Evolutionary conservation across 2,797 vertebrate genomes (phyloP), one percentile per base, ranked within the genome.

Genomic region (Melanotaenia trifasciata): DNA sequence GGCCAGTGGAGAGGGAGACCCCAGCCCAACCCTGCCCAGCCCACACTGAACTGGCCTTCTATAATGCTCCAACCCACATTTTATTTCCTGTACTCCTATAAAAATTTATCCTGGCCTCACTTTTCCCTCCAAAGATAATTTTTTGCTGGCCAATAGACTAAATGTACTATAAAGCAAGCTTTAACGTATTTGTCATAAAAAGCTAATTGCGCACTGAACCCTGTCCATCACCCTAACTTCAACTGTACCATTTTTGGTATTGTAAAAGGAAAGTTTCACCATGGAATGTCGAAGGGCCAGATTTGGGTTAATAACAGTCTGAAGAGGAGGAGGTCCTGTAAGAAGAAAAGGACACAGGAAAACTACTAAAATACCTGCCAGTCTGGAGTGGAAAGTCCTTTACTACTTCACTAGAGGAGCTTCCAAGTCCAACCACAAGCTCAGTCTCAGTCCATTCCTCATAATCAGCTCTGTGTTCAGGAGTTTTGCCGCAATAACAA

Each of bases 291-390:
- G 67, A 78, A 84, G 62, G 85, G 76, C 81, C 81, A 87, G 81
- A 82, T 73, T 56, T 69, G 61, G 81, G 81, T 90, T 90, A 89
- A 91, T 73, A 87, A 79, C 82, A 84, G 87, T 84, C 74, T 87
- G 64, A 74, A 84, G 69, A 75, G 51, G 33, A 78, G 63, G 67
- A 80, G 74, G 60, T 78, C 71, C 63, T 67, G 70, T 51, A 68
- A 63, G 51, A 82, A 83, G 74, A 79, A 83, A 84, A 74, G 30
- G 72, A 83, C 47, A 74, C 51, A 71, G 76, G 72, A 79, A 90
- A 90, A 80, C 76, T 74, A 87, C 89, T 79, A 82, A 80, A 84
- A 87, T 91, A 94, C 94, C 94, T 94, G 91, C 83, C 81, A 89
- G 85, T 81, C 67, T 88, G 86, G 82, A 84, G 70, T 22, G 66